Conservation (phyloP, 1,140 invertebrate genomes). For the Heliconius himera region DNA sequence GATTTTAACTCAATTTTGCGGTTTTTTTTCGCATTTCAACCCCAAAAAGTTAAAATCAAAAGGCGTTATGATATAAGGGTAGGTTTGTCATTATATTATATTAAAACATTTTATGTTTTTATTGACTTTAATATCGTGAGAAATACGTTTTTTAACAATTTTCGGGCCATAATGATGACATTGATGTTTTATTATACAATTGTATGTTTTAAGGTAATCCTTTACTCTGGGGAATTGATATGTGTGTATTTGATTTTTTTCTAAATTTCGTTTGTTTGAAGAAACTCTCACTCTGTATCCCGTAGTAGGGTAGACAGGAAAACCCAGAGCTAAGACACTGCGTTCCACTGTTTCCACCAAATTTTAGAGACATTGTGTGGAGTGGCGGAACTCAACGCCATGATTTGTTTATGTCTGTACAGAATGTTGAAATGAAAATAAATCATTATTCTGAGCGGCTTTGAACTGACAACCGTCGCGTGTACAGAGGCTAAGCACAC, state of each 20-base stretch:
- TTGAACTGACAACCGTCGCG: no score
- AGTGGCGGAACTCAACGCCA: no score
- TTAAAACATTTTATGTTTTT: slow-evolving; percentile 72
- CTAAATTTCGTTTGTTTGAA: neutral
- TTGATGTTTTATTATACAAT: slow-evolving; percentile 55
- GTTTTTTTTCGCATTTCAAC: slow-evolving; percentile 37
- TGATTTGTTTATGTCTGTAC: no score
- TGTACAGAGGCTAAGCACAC: no score
- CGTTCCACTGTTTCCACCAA: no score
- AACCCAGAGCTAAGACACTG: no score
- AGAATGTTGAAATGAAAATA: no score
- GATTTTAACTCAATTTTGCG: slow-evolving; percentile 47
- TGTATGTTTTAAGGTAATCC: slow-evolving; percentile 21
- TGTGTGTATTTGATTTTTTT: neutral
- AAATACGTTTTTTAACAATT: slow-evolving; percentile 49
- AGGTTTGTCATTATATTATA: slow-evolving; percentile 59
- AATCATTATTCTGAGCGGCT: no score
- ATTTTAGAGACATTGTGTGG: no score
- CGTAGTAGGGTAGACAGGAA: no score
- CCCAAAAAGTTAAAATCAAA: neutral
- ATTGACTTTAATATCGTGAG: slow-evolving; percentile 60
- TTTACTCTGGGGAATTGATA: slow-evolving; percentile 15
- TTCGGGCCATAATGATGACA: slow-evolving; percentile 62
- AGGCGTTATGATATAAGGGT: slow-evolving; percentile 35
- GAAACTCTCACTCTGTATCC: neutral